Evolutionary conservation across 2,113 vertebrate genomes (phyloP).

Genomic region (Anser cygnoides): DNA sequence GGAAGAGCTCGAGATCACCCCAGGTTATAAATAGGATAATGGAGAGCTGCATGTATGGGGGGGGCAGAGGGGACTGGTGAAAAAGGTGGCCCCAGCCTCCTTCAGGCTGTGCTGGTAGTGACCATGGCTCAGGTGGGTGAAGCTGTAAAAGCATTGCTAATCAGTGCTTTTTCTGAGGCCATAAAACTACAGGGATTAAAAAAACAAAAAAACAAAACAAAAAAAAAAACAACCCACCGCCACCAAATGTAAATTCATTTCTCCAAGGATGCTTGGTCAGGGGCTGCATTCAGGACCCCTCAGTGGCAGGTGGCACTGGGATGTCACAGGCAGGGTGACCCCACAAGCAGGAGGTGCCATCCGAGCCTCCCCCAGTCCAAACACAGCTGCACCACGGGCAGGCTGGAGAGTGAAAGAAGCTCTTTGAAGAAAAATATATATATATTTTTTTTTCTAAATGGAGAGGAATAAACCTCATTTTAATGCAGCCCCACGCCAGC

Average conservation of each 20-base stretch:
- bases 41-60: neutral
- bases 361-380: too few species aligned
- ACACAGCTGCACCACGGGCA: neutral
- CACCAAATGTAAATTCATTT: neutral
- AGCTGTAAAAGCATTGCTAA: neutral
- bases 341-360: neutral
- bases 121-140: neutral
- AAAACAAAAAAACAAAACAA: neutral
- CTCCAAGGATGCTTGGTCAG: neutral
- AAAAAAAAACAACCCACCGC: too few species aligned
- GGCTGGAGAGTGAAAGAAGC: neutral
- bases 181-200: neutral
- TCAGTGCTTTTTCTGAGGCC: neutral
- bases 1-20: neutral
- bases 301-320: accelerated
- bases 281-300: neutral
- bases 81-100: neutral
- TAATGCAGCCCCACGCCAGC: neutral
- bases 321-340: neutral
- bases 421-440: neutral
- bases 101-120: neutral
- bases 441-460: neutral
- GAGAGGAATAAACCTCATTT: neutral
- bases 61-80: neutral
- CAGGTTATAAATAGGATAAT: neutral